phyloP scores from a whole-genome alignment of 1,140 invertebrate species.

The Oreohelix idahoensis region DNA sequence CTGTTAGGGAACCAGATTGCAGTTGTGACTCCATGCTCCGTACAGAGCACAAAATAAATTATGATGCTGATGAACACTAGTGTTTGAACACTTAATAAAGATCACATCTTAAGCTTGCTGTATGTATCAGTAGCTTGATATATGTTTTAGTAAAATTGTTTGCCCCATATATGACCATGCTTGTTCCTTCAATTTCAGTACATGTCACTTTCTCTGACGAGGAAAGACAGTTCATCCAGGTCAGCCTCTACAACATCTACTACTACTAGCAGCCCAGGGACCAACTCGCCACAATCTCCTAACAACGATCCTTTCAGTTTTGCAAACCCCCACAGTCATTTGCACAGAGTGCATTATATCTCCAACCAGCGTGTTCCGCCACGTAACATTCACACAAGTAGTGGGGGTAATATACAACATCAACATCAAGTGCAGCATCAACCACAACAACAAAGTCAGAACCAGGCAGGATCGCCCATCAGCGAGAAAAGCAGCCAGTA shows the following conservation, averaged over 20 bases:
- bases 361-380: conserved; percentile 39
- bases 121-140: no score
- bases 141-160: no score
- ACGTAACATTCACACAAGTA: conserved; percentile 29
- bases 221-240: conserved; percentile 80
- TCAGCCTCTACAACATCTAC: conserved; percentile 70
- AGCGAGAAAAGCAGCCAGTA: conserved; percentile 64
- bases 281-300: conserved; percentile 67
- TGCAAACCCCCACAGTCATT: conserved; percentile 67
- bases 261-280: conserved; percentile 75
- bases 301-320: conserved; percentile 61
- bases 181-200: conserved; percentile 76
- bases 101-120: no score
- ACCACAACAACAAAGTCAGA: conserved; percentile 57
- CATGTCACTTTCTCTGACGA: conserved; percentile 84
- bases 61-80: no score
- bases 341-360: conserved; percentile 75
- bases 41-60: no score
- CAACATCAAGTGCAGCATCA: conserved; percentile 71
- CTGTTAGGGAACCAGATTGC: no score
- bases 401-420: conserved; percentile 50
- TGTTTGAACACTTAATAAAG: no score
- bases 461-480: conserved; percentile 46
- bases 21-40: no score
- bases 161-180: neutral